Percentiles rank a stretch among this genome's conserved stretches.
Conservation (phyloP, 2,113 vertebrate genomes). For the Bambusicola thoracicus region DNA sequence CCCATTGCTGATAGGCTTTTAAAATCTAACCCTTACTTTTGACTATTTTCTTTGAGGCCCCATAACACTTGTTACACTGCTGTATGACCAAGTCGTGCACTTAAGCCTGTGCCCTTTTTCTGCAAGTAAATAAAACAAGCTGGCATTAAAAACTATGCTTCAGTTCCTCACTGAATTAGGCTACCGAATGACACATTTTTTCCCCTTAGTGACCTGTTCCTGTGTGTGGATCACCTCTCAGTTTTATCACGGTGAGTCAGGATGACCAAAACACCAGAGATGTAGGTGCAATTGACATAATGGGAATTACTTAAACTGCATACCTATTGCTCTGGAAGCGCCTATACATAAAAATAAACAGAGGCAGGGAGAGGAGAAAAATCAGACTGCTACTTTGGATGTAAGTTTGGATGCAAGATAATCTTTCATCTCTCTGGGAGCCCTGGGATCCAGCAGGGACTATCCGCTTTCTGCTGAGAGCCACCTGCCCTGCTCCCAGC, state of each 20-base stretch:
- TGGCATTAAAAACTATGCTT: background rate
- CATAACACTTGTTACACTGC: background rate
- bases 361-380: background rate
- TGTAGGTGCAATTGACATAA: background rate
- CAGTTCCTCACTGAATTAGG: background rate
- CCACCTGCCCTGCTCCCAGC: background rate
- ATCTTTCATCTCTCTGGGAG: background rate
- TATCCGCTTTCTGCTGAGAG: too few species aligned
- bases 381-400: too few species aligned
- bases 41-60: background rate
- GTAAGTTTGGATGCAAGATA: background rate
- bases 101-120: background rate
- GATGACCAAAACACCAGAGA: background rate
- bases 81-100: rapidly evolving
- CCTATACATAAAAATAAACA: background rate
- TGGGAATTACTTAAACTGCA: background rate
- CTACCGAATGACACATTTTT: background rate
- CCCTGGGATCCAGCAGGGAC: background rate
- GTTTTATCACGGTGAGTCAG: background rate
- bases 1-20: background rate
- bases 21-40: constrained; percentile 29
- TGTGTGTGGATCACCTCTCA: background rate
- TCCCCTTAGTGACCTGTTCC: background rate
- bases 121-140: background rate
- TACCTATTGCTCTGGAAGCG: background rate